These are phyloP conservation scores for Ciconia boyciana DNA, from an alignment of 2,113 vertebrate genomes.

Conservation along the genomic window DNA sequence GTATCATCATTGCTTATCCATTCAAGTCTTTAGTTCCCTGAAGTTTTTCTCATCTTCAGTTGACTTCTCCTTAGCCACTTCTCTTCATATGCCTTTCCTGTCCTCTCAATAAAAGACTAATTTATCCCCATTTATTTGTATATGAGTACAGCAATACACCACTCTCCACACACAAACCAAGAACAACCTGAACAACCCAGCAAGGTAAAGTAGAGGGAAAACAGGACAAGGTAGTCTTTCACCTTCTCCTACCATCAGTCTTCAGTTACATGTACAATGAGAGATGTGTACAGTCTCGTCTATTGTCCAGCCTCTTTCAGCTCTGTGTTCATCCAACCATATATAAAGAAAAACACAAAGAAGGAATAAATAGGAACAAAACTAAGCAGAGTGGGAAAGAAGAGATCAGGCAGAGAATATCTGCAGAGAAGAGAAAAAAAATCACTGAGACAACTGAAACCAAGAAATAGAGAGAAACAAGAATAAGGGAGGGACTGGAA, in stretches of 20 bases:
- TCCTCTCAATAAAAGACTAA: not conserved
- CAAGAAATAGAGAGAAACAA: not conserved
- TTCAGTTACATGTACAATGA: not conserved
- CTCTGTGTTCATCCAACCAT: not conserved
- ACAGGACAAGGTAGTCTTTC: not conserved
- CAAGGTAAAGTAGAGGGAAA: not conserved
- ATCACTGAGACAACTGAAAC: not conserved
- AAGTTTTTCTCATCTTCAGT: not conserved
- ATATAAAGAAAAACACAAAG: not conserved
- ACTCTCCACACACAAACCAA: not conserved
- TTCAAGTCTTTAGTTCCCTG: not conserved
- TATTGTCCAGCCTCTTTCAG: not conserved
- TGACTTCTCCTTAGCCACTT: not conserved
- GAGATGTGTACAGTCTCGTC: not conserved
- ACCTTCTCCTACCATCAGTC: not conserved
- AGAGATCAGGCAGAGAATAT: not conserved
- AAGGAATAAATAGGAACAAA: not conserved
- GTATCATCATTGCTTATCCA: not conserved
- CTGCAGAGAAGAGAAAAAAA: not conserved
- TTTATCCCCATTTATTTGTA: not conserved
- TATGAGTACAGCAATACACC: not conserved
- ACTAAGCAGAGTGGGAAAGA: not conserved
- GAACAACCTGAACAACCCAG: not conserved
- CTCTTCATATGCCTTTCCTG: not conserved
- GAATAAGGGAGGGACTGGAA: not conserved